These are phyloP conservation scores for Acanthis flammea DNA, from an alignment of 2,797 vertebrate genomes.

Conservation along the genomic window DNA sequence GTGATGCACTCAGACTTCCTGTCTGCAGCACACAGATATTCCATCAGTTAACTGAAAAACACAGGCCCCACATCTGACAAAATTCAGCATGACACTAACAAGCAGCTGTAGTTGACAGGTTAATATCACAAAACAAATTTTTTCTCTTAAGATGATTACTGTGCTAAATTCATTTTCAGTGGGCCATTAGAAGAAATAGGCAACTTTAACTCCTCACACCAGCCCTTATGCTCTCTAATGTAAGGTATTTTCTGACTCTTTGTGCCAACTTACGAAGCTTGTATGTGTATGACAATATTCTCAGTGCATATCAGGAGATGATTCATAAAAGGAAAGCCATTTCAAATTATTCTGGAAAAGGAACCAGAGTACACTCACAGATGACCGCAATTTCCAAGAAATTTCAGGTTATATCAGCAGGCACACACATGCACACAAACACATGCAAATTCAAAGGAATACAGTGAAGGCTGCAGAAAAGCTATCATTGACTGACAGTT, in stretches of 20 bases:
- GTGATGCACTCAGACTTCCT: neutral
- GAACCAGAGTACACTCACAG: neutral
- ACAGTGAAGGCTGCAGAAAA: neutral
- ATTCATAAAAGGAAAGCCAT: neutral
- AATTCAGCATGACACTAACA: neutral
- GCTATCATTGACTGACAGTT: neutral
- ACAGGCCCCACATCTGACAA: neutral
- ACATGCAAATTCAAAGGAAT: neutral
- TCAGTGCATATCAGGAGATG: neutral
- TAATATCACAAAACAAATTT: neutral
- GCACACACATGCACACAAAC: accelerated
- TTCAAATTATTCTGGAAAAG: neutral
- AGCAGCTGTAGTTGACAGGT: neutral
- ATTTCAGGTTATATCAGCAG: neutral
- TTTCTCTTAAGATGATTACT: neutral
- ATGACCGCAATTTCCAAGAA: neutral
- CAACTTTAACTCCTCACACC: neutral
- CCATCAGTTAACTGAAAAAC: neutral
- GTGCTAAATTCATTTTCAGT: neutral
- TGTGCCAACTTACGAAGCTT: neutral
- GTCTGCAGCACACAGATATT: neutral
- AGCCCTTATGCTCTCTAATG: neutral
- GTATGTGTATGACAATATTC: neutral
- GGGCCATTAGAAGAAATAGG: neutral
- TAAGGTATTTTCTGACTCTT: neutral